Percentiles rank a stretch among this genome's conserved stretches.
Evolutionary conservation across 2,797 vertebrate species (phyloP).

Genomic region (Centroberyx gerrardi): DNA sequence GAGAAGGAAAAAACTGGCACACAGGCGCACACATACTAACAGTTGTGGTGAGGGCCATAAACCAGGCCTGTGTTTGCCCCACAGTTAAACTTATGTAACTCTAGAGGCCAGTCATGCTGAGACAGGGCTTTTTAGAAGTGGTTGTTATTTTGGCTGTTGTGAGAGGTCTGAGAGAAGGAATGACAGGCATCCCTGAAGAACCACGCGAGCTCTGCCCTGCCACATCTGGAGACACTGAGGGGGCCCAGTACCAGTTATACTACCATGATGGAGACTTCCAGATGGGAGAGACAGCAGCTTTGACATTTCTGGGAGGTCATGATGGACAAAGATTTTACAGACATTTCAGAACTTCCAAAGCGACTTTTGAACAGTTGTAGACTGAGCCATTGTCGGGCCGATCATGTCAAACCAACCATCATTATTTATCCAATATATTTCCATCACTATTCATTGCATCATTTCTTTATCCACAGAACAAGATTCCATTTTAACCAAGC

Average conservation of each 20-base stretch:
- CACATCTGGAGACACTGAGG: constrained; percentile 59
- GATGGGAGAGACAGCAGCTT: too few species aligned
- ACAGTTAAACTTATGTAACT: constrained; percentile 40
- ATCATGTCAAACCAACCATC: too few species aligned
- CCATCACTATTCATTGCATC: too few species aligned
- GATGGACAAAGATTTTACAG: too few species aligned
- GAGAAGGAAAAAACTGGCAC: background rate
- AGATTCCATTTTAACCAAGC: too few species aligned
- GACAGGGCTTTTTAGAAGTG: constrained; percentile 21
- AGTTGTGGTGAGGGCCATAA: constrained; percentile 13
- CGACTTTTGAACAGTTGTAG: too few species aligned
- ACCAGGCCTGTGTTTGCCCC: constrained; percentile 9
- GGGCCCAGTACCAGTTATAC: background rate
- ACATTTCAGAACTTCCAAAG: too few species aligned
- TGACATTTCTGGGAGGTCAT: too few species aligned
- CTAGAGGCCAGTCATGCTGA: constrained; percentile 37
- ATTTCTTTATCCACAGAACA: too few species aligned
- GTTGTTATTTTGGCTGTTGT: constrained; percentile 52
- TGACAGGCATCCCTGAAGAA: constrained; percentile 57
- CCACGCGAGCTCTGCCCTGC: constrained; percentile 36
- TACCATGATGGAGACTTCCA: background rate
- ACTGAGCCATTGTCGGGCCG: too few species aligned
- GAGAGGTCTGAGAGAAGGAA: constrained; percentile 56
- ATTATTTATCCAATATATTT: too few species aligned
- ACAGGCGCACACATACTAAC: constrained; percentile 8